Evolutionary conservation across 2,113 vertebrate species (phyloP), one percentile per base, ranked within the genome.

Genomic region (Dolichotis patagonum): DNA sequence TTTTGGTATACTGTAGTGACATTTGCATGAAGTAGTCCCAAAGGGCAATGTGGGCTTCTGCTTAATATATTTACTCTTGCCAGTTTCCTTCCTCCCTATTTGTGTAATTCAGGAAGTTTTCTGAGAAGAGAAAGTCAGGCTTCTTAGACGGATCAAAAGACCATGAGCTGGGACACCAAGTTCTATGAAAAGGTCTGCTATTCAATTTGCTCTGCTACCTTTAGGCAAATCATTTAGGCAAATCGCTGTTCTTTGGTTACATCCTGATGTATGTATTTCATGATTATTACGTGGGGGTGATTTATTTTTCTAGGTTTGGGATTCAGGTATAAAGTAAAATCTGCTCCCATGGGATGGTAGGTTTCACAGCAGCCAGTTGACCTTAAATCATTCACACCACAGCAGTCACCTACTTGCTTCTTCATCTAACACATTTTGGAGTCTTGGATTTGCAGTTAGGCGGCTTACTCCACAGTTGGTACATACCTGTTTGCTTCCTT

Each of bases 111-210:
- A 87, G 69, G 88, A 96, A 90, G 90, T 71, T 96, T 85, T 97
- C 88, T 73, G 96, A 82, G 62, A 91, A 87, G 71, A 95, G 49
- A 92, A 80, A 71, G 71, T 71, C 16, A 96, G 80, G 63, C 93
- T 78, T 93, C 84, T 91, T 54, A 78, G 71, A 98, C 97, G 97
- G 98, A 94, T 54, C 38, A 1, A 85, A 90, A 52, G 85, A 69
- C 63, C 38, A 35, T 0, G 19, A 82, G 62, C 95, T 96, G 94
- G 96, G 95, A 96, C 26, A 49, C 82, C 85, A 94, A 54, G 62
- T 63, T 93, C 85, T 97, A 85, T 95, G 92, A 97, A 75, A 97
- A 98, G 97, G 98, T 98, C 88, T 92, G 98, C 92, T 96, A 84
- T 87, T 90, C 65, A 88, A 92, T 94, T 91, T 97, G 86, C 82